Evolutionary conservation across 2,113 vertebrate genomes (phyloP).

Genomic region (Propithecus coquereli): DNA sequence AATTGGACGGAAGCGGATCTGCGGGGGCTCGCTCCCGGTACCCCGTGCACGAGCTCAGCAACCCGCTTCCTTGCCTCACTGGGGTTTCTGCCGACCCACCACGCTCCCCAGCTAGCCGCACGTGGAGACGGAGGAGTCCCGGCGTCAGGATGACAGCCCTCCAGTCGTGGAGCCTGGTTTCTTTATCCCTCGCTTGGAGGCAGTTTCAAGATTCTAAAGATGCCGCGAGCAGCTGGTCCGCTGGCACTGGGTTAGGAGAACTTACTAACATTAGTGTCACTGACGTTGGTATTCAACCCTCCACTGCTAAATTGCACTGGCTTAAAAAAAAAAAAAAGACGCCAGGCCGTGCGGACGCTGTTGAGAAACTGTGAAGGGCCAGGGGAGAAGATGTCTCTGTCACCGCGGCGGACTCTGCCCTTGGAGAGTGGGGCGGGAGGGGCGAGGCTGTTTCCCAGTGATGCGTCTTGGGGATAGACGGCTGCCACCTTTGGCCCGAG

Average conservation of each 20-base stretch:
- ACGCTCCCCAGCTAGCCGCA: background rate
- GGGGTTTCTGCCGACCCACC: background rate
- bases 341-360: too few species aligned
- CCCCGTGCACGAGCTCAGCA: too few species aligned
- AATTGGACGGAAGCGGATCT: background rate
- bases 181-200: background rate
- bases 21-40: too few species aligned
- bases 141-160: too few species aligned
- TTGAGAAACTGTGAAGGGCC: background rate
- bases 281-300: too few species aligned
- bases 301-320: too few species aligned
- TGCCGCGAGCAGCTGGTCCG: background rate
- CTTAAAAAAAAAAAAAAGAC: too few species aligned
- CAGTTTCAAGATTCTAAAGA: background rate
- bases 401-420: fast-evolving
- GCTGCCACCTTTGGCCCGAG: background rate
- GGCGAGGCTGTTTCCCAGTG: background rate
- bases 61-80: background rate
- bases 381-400: background rate
- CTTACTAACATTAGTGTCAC: too few species aligned
- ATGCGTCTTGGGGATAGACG: background rate
- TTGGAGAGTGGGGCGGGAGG: background rate
- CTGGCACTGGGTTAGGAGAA: too few species aligned
- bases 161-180: background rate
- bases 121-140: background rate